Base-by-base conservation (phyloP, 1,140 invertebrate species). In the Mya arenaria region DNA sequence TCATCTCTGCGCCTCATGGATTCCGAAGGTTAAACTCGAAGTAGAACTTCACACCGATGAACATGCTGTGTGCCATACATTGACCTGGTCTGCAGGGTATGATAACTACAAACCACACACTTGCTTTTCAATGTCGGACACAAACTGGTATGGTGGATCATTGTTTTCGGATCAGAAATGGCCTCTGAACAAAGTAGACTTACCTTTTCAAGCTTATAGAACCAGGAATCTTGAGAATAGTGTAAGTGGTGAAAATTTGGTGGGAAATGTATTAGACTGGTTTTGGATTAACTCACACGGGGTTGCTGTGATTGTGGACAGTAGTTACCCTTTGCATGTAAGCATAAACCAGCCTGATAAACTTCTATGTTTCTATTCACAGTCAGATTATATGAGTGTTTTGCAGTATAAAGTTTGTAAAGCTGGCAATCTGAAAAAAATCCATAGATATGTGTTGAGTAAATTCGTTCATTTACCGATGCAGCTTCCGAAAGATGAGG, bases 401-500 rank as follows among this genome's bases (percentile, higher is more conserved):
- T 73, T 91, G 4, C 84, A 85, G 6, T 91, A 91, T 71, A 83
- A 78, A 25, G 77, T 90, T 0, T 90, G 88, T 62, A 85, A 87
- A 74, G 85, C 85, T 3, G 63, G 52, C 17, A 85, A 89, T 80
- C 60, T 91, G 19, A 84, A 55, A 55, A 77, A 81, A 56, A 73
- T 90, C 6, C 89, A 90, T 78, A 34, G 73, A 28, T 88, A 86
- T 55, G 84, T 88, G 77, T 74, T 48, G 10, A 77, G 63, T 5
- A 84, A 73, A n/a, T 87, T 82, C 65, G 86, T 89, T 65, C 84
- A 77, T n/a, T 84, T 80, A 17, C 90, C 91, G 39, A 68, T 63
- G 62, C 85, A 56, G 23, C 92, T 94, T 63, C 97, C 97, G 0
- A 95, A 97, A 85, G 93, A 95, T 60, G 92, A 92, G 48, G 96